Percentiles rank a stretch among this genome's conserved stretches.
These are phyloP conservation scores for Coregonus clupeaformis DNA, from an alignment of 2,113 vertebrate species.

Conservation along the genomic window DNA sequence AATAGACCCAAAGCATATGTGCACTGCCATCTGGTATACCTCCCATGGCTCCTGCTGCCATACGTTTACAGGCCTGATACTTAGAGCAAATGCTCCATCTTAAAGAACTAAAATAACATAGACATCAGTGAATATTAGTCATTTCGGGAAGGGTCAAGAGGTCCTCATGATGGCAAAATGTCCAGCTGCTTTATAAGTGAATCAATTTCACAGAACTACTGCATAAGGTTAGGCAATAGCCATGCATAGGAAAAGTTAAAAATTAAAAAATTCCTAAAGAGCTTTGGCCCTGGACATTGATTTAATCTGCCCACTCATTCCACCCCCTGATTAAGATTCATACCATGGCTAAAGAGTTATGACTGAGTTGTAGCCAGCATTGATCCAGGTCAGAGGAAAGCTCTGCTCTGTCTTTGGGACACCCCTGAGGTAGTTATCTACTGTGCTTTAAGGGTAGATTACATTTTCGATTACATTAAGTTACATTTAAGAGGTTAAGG, in stretches of 20 bases:
- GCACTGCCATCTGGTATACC: conserved; percentile 62
- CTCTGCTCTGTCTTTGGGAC: conserved; percentile 22
- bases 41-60: conserved; percentile 52
- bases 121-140: conserved; percentile 13
- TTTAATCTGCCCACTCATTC: conserved; percentile 7
- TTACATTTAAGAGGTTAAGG: too few relatives aligned
- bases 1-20: conserved; percentile 61
- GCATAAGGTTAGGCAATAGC: neutral
- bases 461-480: too few relatives aligned
- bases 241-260: neutral
- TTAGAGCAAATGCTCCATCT: conserved; percentile 26
- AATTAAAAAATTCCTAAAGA: neutral
- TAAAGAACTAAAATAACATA: conserved; percentile 35
- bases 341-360: conserved; percentile 39
- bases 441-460: neutral
- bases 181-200: neutral
- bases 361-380: conserved; percentile 18
- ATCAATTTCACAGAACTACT: neutral
- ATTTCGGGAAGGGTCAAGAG: neutral
- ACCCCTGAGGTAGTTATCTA: conserved; percentile 10
- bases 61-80: conserved; percentile 50
- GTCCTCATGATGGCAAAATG: neutral
- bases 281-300: conserved; percentile 16
- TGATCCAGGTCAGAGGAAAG: conserved; percentile 20
- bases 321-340: conserved; percentile 38